phyloP scores from a whole-genome alignment of 2,888 invertebrate genomes.

The Eudemis profundana region DNA sequence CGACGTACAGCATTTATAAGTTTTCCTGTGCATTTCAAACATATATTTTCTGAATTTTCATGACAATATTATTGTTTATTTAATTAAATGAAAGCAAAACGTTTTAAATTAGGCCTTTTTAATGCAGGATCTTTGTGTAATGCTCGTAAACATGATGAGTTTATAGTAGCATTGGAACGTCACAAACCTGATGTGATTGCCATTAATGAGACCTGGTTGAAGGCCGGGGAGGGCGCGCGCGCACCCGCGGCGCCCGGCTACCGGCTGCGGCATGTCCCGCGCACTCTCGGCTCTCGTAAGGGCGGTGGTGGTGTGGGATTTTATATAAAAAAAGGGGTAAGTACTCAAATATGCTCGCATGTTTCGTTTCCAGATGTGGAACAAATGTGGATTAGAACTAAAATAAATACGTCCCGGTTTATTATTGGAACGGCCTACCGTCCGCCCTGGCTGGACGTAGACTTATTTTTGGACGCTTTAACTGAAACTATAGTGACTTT shows the following conservation, averaged over 20 bases:
- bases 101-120: conserved; percentile 36
- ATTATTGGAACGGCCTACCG: conserved; percentile 31
- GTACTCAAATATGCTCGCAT: conserved; percentile 1
- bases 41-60: too few species aligned
- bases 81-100: too few species aligned
- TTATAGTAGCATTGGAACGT: conserved; percentile 41
- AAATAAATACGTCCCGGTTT: neutral
- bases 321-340: conserved; percentile 38
- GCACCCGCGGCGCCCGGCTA: conserved; percentile 49
- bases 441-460: conserved; percentile 15
- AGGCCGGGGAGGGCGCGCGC: conserved; percentile 46
- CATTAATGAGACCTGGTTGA: conserved; percentile 51
- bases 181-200: conserved; percentile 47
- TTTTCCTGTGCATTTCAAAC: too few species aligned
- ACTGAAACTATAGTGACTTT: conserved; percentile 22
- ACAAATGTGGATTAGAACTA: conserved; percentile 24
- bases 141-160: conserved; percentile 45
- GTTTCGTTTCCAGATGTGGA: conserved; percentile 1
- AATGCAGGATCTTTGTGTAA: conserved; percentile 49
- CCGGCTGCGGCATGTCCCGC: conserved; percentile 45
- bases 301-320: conserved; percentile 48
- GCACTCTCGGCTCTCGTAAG: conserved; percentile 23
- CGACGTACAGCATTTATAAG: too few species aligned
- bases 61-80: too few species aligned
- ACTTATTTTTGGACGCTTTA: conserved; percentile 25